A percentile compares a stretch with the other conserved stretches of the same genome.
phyloP scores from a whole-genome alignment of 1,140 invertebrate genomes.

The Galleria mellonella region DNA sequence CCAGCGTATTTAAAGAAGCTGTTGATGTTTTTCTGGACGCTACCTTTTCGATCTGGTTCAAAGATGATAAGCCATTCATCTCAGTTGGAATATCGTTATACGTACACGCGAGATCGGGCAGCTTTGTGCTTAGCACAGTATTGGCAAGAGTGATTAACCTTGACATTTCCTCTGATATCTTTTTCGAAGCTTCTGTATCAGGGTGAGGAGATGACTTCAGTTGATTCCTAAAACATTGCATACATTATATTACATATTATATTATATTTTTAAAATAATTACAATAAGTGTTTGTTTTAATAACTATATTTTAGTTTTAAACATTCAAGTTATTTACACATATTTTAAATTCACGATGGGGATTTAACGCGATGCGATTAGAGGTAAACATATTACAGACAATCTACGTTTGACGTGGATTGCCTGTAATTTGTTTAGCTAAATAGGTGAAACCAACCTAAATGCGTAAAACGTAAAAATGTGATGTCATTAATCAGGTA shows the following conservation, averaged over 20 bases:
- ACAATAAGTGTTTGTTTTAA: too few relatives aligned
- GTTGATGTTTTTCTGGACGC: conserved; percentile 12
- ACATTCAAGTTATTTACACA: too few relatives aligned
- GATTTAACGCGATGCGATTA: not conserved
- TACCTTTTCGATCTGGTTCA: conserved; percentile 13
- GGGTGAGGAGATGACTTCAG: conserved; percentile 45
- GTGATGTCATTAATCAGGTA: too few relatives aligned
- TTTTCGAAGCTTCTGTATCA: conserved; percentile 44
- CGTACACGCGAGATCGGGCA: conserved; percentile 52
- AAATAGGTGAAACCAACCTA: too few relatives aligned
- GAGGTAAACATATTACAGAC: too few relatives aligned
- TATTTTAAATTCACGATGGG: not conserved
- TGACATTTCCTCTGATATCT: conserved; percentile 58
- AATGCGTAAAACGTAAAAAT: too few relatives aligned
- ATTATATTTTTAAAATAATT: not conserved
- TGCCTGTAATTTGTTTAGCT: too few relatives aligned
- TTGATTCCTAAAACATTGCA: conserved; percentile 42
- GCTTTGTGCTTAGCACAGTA: conserved; percentile 59
- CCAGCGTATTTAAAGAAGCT: conserved; percentile 23
- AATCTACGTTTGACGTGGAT: too few relatives aligned
- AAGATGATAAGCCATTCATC: not conserved
- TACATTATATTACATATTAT: too few relatives aligned
- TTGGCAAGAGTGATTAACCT: conserved; percentile 67
- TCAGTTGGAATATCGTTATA: conserved; percentile 18
- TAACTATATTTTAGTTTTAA: too few relatives aligned